Base-by-base conservation (phyloP, 2,113 vertebrate genomes). In the Thymallus thymallus region DNA sequence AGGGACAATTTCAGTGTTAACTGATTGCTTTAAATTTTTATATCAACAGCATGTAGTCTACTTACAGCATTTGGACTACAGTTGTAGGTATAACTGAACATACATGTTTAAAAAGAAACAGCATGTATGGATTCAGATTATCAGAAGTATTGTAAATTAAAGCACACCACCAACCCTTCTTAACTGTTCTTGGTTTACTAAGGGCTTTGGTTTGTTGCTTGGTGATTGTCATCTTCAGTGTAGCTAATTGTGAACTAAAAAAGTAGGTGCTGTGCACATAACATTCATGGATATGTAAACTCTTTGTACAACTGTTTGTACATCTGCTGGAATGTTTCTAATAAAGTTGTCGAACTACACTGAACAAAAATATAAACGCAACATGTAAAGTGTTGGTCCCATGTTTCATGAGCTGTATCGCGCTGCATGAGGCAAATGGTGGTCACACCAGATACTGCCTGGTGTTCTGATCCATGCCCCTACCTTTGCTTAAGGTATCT, bases 61-160 rank as follows among this genome's bases (percentile, higher is more conserved):
- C 48, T 18, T 67, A 67, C 65, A 67, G 65, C 32, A 67, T 67
- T 22, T 41, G 16, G 30, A 67, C 65, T 35, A 67, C 18, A 41
- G 65, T 10, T 35, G 29, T 32, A 67, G 32, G 65, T 67, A 67
- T 35, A 41, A 9, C 7, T 65, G 26, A 56, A 30, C 24, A 18
- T 35, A 66, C 5, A 30, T 0, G 26, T 66, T 5, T 32, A 66
- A 29, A 35, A 32, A 67, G 14, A 67, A 41, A 32, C 65, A 67
- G 32, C 65, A 45, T 41, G 30, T 67, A 51, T 18, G 48, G 48
- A 18, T 51, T 51, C 48, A 18, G 48, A 51, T 51, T 51, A 51
- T 51, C 20, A 61, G 58, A 61, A 61, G n/a, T 10, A 61, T 24
- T 61, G n/a, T 61, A 24, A 24, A 24, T n/a, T 22, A 61, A 22